Conservation (phyloP, 2,797 vertebrate species). For the Benthosema pterotum region DNA sequence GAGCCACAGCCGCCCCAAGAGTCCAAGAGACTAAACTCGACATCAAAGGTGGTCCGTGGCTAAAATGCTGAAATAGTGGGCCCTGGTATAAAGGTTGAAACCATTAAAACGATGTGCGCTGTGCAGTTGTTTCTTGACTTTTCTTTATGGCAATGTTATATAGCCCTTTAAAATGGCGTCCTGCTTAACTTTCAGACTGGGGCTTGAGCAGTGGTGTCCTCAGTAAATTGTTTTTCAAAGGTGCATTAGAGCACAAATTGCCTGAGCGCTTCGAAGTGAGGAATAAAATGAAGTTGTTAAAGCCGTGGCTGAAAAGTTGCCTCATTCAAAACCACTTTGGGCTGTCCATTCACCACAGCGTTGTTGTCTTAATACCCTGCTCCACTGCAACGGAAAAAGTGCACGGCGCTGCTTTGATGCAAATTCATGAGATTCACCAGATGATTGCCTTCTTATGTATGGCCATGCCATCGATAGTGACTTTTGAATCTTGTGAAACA, state of each 20-base stretch:
- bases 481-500: too few relatives aligned
- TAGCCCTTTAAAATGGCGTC: conserved; percentile 15
- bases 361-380: conserved; percentile 22
- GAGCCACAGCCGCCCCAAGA: too few relatives aligned
- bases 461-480: too few relatives aligned
- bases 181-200: conserved; percentile 32
- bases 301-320: conserved; percentile 47
- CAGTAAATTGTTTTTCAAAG: conserved; percentile 58
- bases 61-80: too few relatives aligned
- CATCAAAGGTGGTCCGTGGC: too few relatives aligned
- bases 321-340: conserved; percentile 35
- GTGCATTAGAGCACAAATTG: conserved; percentile 56
- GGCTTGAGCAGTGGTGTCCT: conserved; percentile 27
- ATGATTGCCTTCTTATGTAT: too few relatives aligned
- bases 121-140: too few relatives aligned
- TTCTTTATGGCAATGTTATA: neutral
- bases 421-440: too few relatives aligned
- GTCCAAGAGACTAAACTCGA: too few relatives aligned
- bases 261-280: conserved; percentile 44
- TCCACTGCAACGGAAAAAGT: neutral
- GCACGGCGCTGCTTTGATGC: neutral
- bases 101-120: neutral
- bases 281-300: conserved; percentile 50
- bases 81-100: too few relatives aligned
- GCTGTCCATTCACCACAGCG: conserved; percentile 32